phyloP scores from a whole-genome alignment of 2,888 invertebrate genomes.

The Nemoura dubitans region DNA sequence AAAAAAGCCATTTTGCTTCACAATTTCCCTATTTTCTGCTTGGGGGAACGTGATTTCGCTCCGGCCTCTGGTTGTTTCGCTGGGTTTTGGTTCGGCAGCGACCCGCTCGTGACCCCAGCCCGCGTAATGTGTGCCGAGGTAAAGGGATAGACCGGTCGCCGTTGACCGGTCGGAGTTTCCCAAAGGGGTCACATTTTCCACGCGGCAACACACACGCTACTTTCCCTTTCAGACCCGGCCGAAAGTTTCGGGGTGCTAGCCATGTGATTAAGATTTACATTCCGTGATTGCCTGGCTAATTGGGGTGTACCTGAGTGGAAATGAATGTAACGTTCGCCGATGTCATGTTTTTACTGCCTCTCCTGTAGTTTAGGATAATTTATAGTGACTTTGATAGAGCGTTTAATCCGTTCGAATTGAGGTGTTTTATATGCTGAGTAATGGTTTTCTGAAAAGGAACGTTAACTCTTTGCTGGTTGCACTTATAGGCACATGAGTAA shows the following conservation, averaged over 20 bases:
- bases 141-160: neutral
- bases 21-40: no score
- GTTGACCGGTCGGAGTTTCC: neutral
- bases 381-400: neutral
- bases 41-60: no score
- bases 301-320: neutral
- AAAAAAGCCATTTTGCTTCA: no score
- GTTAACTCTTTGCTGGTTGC: neutral
- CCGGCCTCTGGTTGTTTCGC: no score
- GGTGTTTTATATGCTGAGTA: neutral
- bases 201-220: neutral
- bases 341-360: no score
- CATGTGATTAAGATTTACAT: neutral
- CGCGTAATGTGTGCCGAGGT: neutral
- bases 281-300: neutral
- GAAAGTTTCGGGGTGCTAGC: neutral
- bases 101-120: neutral
- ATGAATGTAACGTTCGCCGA: neutral
- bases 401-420: no score
- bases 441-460: neutral
- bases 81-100: no score
- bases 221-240: neutral
- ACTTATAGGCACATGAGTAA: no score
- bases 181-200: neutral
- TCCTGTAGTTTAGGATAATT: no score